These are phyloP conservation scores for Hydrochoerus hydrochaeris DNA, from an alignment of 2,113 vertebrate genomes.

Conservation along the genomic window DNA sequence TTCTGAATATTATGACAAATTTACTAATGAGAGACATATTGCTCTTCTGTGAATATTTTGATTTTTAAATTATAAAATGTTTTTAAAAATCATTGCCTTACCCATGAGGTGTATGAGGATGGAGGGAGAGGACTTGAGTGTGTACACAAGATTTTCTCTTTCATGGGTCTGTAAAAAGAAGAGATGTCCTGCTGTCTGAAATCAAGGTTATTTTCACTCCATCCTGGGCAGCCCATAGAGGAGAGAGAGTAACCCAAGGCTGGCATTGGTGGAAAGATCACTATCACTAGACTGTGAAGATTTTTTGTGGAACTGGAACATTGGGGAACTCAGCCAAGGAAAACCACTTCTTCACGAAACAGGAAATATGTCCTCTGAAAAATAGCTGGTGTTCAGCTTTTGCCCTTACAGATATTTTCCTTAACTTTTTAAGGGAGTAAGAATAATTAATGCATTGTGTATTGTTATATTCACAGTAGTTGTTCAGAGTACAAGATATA, in stretches of 20 bases:
- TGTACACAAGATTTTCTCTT: not conserved
- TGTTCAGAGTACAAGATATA: too few relatives aligned
- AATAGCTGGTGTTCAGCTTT: not conserved
- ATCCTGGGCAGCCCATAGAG: not conserved
- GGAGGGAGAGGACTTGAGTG: not conserved
- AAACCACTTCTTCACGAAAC: not conserved
- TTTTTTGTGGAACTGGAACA: too few relatives aligned
- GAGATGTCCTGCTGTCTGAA: fast-evolving
- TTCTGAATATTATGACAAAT: not conserved
- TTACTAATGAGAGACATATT: not conserved
- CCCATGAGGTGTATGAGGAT: not conserved
- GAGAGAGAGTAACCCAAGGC: fast-evolving
- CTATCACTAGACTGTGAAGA: not conserved
- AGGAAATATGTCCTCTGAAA: too few relatives aligned
- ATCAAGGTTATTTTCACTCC: not conserved
- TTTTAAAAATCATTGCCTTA: not conserved
- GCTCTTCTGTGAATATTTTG: not conserved
- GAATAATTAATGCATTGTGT: too few relatives aligned
- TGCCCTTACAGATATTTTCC: not conserved
- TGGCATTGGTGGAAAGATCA: not conserved
- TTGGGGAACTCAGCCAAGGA: not conserved
- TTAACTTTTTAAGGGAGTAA: too few relatives aligned
- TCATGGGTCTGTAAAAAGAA: not conserved
- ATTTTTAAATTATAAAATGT: not conserved
- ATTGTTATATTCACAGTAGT: too few relatives aligned